phyloP scores from a whole-genome alignment of 2,888 invertebrate species.

The Tinea pellionella region DNA sequence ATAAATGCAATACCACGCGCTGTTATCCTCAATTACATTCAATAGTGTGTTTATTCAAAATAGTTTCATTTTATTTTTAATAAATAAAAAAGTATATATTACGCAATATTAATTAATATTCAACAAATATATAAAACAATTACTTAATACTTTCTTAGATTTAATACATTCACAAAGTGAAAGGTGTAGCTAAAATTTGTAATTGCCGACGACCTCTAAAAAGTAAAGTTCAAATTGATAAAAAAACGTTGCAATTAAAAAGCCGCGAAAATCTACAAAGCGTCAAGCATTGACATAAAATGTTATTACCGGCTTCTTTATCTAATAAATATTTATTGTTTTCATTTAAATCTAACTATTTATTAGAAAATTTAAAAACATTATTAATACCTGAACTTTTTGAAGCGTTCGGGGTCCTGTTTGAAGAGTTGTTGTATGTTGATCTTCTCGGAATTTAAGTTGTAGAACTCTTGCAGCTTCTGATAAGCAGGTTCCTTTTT shows the following conservation, averaged over 20 bases:
- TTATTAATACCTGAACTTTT: constrained; percentile 83
- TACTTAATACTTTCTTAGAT: neutral
- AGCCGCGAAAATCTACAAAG: neutral
- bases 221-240: neutral
- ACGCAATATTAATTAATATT: too few relatives aligned
- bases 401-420: constrained; percentile 83
- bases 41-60: too few relatives aligned
- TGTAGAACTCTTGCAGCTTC: constrained; percentile 80
- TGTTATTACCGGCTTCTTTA: neutral
- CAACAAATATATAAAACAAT: neutral
- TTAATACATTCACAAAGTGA: neutral
- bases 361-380: neutral
- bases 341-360: neutral
- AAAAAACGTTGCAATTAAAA: neutral
- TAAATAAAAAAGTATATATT: too few relatives aligned
- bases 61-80: neutral
- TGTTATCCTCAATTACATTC: too few relatives aligned
- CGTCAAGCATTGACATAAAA: neutral
- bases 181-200: neutral
- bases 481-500: constrained; percentile 76
- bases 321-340: constrained; percentile 3
- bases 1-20: too few relatives aligned
- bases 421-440: constrained; percentile 87
- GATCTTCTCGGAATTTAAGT: constrained; percentile 77
- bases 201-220: neutral